Base-by-base conservation (phyloP, 2,888 invertebrate species). In the Meliscaeva auricollis region DNA sequence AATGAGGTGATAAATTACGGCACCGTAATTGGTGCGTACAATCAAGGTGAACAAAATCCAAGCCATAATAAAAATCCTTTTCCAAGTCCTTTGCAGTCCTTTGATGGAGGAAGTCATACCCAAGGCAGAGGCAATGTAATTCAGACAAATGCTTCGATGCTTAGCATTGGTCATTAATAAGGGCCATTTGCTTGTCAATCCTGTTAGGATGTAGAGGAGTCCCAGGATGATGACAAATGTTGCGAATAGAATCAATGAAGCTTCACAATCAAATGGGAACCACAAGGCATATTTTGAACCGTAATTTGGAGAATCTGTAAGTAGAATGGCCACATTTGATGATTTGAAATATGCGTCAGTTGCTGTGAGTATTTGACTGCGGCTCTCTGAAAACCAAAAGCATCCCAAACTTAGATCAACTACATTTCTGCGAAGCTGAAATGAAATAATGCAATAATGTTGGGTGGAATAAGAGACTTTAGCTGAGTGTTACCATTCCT, bases 331-430 rank as follows among this genome's bases (percentile, higher is more conserved):
- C 1, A 88, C 88, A 50, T 89, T 52, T 0, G 87, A 82, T 22
- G 87, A 87, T 11, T 89, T 88, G 58, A 88, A 88, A 56, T 89
- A 88, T 0, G 88, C 79, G 52, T 87, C 87, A 4, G 88, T 88
- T 2, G 90, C 73, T 1, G 88, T 88, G 8, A 88, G 74, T n/a
- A 88, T 73, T 20, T 52, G 35, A 4, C 70, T 35, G 2, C 87
- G 80, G 26, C 52, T 35, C 4, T 85, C 74, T 1, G 87, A 87
- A 46, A 87, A 87, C 3, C 87, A 83, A 38, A 88, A 87, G 35
- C 88, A 88, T 0, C 90, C 89, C 56, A 89, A 83, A 26, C 88
- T 87, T 26, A 90, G 66, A 41, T 90, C 88, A 4, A 87, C 88
- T 0, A 60, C 48, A 9, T 54, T 68, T 17, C 76, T 69, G 35